Evolutionary conservation across 1,140 invertebrate species (phyloP).

Genomic region (Pseudomyrmex concolor): DNA sequence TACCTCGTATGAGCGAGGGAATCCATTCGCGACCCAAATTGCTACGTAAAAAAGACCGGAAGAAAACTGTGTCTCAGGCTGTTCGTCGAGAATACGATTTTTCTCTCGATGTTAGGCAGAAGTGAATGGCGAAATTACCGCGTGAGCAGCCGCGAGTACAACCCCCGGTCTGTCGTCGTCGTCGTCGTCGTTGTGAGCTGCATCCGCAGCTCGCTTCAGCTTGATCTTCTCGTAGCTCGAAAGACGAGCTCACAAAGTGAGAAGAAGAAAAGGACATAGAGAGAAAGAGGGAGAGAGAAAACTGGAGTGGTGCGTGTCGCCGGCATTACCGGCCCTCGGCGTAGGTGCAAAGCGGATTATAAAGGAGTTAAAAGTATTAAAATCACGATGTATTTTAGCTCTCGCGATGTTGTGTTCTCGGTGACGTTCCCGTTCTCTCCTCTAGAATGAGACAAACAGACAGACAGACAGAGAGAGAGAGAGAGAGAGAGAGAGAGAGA

Average conservation of each 20-base stretch:
- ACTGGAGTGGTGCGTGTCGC: constrained; percentile 28
- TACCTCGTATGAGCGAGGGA: constrained; percentile 3
- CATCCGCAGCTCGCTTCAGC: background rate
- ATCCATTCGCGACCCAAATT: constrained; percentile 61
- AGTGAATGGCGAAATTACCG: constrained; percentile 65
- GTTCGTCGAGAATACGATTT: background rate
- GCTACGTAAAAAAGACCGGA: constrained; percentile 27
- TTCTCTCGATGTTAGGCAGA: constrained; percentile 20
- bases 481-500: constrained; percentile 57
- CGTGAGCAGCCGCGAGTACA: background rate
- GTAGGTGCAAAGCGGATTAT: constrained; percentile 81
- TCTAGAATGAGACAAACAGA: constrained; percentile 57
- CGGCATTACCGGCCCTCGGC: constrained; percentile 53
- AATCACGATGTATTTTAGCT: constrained; percentile 82
- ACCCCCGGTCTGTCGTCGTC: constrained; percentile 10
- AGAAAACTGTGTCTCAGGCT: constrained; percentile 14
- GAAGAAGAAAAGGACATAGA: no score
- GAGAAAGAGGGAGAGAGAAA: constrained; percentile 4
- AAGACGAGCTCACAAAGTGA: background rate
- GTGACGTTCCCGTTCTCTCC: constrained; percentile 64
- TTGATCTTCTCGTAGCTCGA: constrained; percentile 17
- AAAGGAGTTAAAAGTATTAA: constrained; percentile 84
- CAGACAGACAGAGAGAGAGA: constrained; percentile 54
- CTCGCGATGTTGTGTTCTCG: constrained; percentile 51
- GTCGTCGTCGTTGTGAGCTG: constrained; percentile 10